Base-by-base conservation (phyloP, 2,888 invertebrate species). In the Hyposoter dolosus region DNA sequence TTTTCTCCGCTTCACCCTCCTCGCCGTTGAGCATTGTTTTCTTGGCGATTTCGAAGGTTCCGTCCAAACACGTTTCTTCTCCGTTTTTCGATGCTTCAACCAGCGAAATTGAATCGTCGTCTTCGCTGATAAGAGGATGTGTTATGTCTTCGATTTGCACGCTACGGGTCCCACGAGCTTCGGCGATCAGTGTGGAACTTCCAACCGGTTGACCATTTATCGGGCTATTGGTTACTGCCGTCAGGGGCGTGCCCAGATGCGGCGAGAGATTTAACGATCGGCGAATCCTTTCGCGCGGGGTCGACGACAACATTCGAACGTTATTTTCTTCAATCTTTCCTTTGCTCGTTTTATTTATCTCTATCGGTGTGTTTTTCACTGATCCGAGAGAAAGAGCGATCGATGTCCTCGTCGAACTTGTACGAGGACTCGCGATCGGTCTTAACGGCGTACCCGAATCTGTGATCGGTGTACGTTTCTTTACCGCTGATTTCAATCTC, bases 251-350 rank as follows among this genome's bases (percentile, higher is more conserved):
- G 0, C 19, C 71, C 3, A 86, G 76, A n/a, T 83, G 71, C 3
- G 88, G 85, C 1, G 88, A 87, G 1, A 90, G 79, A 80, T 88
- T 87, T 47, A 87, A 71, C 1, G 88, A 85, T 6, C 88, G 81
- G 4, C 88, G 82, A 65, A 87, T 85, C 45, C 81, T 83, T 10
- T 89, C 88, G 32, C 87, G 80, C 1, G 90, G 90, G 0, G 90
- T 90, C 12, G 89, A 87, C 53, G 80, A 86, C 12, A 84, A 32
- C 15, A 88, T 53, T 6, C 66, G 72, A n/a, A 19, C 45, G 12
- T 19, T 60, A 28, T 15, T 78, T 2, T 35, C 69, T 9, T 32
- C 66, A 0, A 4, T 12, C 40, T 50, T 75, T 35, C 40, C 40
- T 43, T 23, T 45, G 1, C 10, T 56, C 4, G 32, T 10, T 78